Evolutionary conservation across 2,797 vertebrate genomes (phyloP).

Genomic region (Eulemur mongoz): DNA sequence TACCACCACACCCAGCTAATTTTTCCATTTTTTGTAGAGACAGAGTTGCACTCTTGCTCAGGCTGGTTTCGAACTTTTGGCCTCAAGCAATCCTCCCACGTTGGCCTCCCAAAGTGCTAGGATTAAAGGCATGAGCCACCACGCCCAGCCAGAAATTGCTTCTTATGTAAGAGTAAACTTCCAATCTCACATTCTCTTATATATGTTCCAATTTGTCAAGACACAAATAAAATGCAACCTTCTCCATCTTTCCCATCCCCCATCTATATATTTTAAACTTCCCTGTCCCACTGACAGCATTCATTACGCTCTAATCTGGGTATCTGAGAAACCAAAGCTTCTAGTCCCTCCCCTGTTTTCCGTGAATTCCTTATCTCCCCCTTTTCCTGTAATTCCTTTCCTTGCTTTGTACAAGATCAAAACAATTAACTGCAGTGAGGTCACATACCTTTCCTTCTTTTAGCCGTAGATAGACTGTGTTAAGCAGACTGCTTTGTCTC

Average conservation of each 20-base stretch:
- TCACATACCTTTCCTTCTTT: background rate
- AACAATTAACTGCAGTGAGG: background rate
- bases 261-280: background rate
- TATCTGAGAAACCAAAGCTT: background rate
- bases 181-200: background rate
- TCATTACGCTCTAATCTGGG: background rate
- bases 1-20: no score
- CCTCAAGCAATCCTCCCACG: no score
- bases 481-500: background rate
- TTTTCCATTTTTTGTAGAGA: no score
- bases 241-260: background rate
- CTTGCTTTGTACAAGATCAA: background rate
- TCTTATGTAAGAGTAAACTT: background rate
- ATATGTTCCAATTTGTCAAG: background rate
- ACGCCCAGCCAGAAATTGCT: no score
- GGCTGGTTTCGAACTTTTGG: no score
- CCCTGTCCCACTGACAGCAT: background rate
- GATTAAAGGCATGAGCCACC: no score
- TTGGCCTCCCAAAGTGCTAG: no score
- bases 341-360: background rate
- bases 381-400: background rate
- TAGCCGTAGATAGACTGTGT: background rate
- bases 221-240: background rate
- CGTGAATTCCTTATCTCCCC: background rate
- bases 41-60: no score